Evolutionary conservation across 2,113 vertebrate genomes (phyloP).

Genomic region (Python bivittatus): DNA sequence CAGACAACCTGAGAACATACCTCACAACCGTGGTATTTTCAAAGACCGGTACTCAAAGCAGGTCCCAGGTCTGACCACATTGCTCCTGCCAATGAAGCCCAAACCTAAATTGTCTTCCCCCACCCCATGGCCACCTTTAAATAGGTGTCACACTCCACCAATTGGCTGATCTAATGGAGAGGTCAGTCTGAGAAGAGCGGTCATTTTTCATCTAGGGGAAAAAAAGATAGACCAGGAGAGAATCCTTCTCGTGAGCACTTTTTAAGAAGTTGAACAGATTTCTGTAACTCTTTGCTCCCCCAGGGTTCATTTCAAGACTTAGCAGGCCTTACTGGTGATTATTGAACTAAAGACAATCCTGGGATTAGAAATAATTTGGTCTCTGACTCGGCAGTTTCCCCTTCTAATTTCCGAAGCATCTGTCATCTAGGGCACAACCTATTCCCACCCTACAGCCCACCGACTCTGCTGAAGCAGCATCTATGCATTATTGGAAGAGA

Average conservation of each 20-base stretch:
- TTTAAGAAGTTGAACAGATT: conserved; percentile 62
- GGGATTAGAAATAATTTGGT: conserved; percentile 61
- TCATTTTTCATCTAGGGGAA: conserved; percentile 56
- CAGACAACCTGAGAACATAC: neutral
- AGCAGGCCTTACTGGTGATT: conserved; percentile 49
- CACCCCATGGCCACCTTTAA: conserved; percentile 61
- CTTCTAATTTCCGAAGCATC: conserved; percentile 69
- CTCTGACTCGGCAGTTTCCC: conserved; percentile 65
- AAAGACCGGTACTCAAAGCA: conserved; percentile 39
- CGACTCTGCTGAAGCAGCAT: conserved; percentile 38
- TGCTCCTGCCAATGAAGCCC: conserved; percentile 43
- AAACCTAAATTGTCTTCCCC: conserved; percentile 62
- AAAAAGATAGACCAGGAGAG: conserved; percentile 11
- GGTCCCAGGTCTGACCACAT: conserved; percentile 38
- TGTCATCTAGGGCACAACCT: conserved; percentile 56
- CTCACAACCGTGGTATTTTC: neutral
- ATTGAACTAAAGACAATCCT: conserved; percentile 64
- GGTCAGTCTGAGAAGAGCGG: conserved; percentile 66
- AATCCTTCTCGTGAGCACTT: conserved; percentile 57
- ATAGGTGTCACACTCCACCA: conserved; percentile 57
- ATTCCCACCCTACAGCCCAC: conserved; percentile 33
- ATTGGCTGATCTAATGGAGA: conserved; percentile 66
- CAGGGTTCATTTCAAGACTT: conserved; percentile 50
- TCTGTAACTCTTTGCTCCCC: conserved; percentile 49
- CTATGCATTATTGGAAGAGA: conserved; percentile 28